Evolutionary conservation across 2,797 vertebrate species (phyloP).

Genomic region (Chaetophractus vellerosus): DNA sequence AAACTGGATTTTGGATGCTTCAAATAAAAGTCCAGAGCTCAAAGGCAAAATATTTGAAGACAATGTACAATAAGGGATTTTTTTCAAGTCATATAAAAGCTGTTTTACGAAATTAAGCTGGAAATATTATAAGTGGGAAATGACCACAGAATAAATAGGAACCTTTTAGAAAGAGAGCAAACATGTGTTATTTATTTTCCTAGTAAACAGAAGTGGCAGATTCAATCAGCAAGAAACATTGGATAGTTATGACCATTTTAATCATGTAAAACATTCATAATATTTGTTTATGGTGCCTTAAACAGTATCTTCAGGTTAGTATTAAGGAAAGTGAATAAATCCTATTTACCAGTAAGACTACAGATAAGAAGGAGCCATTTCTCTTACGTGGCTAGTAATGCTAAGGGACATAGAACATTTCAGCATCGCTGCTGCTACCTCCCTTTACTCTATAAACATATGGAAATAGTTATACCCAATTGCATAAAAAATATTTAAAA

Average conservation of each 20-base stretch:
- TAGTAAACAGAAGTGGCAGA: slow-evolving; percentile 97
- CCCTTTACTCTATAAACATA: slow-evolving; percentile 87
- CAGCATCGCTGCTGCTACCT: slow-evolving; percentile 86
- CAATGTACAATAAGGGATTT: slow-evolving; percentile 89
- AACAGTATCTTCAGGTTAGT: slow-evolving; percentile 87
- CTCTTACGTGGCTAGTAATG: slow-evolving; percentile 71
- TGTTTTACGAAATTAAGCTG: slow-evolving; percentile 92
- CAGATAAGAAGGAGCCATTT: slow-evolving; percentile 91
- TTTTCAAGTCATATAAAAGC: slow-evolving; percentile 89
- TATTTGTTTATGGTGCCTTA: slow-evolving; percentile 93
- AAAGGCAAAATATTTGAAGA: slow-evolving; percentile 90
- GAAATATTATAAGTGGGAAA: slow-evolving; percentile 92
- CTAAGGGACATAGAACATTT: slow-evolving; percentile 81
- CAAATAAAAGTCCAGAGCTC: slow-evolving; percentile 88
- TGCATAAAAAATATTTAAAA: slow-evolving; percentile 90
- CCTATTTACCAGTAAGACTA: slow-evolving; percentile 93
- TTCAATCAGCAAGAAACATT: slow-evolving; percentile 98
- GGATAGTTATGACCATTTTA: slow-evolving; percentile 95
- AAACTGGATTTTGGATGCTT: slow-evolving; percentile 84
- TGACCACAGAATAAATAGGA: slow-evolving; percentile 92
- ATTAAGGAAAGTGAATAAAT: slow-evolving; percentile 85
- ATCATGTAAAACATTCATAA: slow-evolving; percentile 95
- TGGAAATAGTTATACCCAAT: slow-evolving; percentile 89
- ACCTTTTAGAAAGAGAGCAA: slow-evolving; percentile 92
- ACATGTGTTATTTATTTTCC: slow-evolving; percentile 99